Conservation (phyloP, 2,797 vertebrate species). For the Brotula barbata region DNA sequence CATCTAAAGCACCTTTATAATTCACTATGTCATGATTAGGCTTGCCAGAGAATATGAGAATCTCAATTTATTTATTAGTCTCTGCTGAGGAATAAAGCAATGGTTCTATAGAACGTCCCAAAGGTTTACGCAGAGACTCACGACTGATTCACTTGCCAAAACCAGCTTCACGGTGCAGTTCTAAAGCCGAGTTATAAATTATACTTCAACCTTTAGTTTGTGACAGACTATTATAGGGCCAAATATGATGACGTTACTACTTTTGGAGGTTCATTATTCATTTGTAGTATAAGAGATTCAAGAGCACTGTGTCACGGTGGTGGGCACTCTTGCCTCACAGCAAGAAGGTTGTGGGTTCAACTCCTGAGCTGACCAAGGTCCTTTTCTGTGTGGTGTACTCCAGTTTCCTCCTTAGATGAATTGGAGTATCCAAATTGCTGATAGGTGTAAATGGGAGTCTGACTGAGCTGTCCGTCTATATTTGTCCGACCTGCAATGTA, state of each 20-base stretch:
- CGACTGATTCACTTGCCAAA: background rate
- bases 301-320: no score
- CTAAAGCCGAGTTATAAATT: background rate
- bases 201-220: background rate
- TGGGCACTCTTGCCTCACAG: no score
- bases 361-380: no score
- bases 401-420: no score
- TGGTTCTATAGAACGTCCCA: constrained; percentile 3
- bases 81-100: constrained; percentile 25
- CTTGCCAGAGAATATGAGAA: constrained; percentile 60
- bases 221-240: background rate
- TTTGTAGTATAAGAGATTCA: background rate
- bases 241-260: background rate
- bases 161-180: background rate
- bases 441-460: no score
- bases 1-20: constrained; percentile 43
- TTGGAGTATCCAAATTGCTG: no score
- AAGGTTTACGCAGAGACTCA: background rate
- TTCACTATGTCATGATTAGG: constrained; percentile 48
- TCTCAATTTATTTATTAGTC: constrained; percentile 46
- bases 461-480: no score
- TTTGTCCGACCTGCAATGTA: no score
- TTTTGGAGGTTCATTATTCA: background rate
- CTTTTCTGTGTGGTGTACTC: no score
- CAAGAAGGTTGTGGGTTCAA: no score